phyloP scores from a whole-genome alignment of 2,888 invertebrate genomes.

The Zygothrica quintamaculata region DNA sequence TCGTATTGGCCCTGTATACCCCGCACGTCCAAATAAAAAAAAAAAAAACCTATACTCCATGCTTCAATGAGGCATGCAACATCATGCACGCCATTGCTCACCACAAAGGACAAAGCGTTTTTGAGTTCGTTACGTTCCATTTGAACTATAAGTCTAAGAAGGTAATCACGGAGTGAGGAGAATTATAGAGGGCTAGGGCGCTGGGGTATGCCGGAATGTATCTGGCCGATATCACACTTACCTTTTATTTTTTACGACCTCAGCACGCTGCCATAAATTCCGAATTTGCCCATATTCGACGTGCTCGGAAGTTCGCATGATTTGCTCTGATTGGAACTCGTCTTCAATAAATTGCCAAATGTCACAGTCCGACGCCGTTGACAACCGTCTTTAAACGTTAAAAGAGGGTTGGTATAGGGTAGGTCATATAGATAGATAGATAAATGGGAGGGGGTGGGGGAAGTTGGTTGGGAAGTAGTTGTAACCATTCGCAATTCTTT shows the following conservation, averaged over 20 bases:
- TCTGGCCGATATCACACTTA: constrained; percentile 76
- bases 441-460: not conserved
- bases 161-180: not conserved
- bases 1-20: constrained; percentile 11
- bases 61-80: constrained; percentile 44
- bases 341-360: constrained; percentile 79
- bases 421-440: constrained; percentile 2
- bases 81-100: constrained; percentile 60
- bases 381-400: constrained; percentile 35
- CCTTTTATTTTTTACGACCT: constrained; percentile 75
- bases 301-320: constrained; percentile 62
- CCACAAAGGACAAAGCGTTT: constrained; percentile 75
- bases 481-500: constrained; percentile 45
- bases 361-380: constrained; percentile 64
- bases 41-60: constrained; percentile 26
- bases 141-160: not conserved
- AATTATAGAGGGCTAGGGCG: not conserved
- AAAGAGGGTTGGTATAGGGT: not conserved
- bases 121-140: constrained; percentile 21
- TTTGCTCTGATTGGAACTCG: constrained; percentile 77
- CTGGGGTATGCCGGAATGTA: constrained; percentile 16
- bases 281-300: constrained; percentile 63
- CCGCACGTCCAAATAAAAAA: no score
- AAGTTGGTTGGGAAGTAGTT: constrained; percentile 1
- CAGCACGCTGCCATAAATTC: constrained; percentile 71